These are phyloP conservation scores for Mimachlamys varia DNA, from an alignment of 2,888 invertebrate genomes.

Conservation along the genomic window DNA sequence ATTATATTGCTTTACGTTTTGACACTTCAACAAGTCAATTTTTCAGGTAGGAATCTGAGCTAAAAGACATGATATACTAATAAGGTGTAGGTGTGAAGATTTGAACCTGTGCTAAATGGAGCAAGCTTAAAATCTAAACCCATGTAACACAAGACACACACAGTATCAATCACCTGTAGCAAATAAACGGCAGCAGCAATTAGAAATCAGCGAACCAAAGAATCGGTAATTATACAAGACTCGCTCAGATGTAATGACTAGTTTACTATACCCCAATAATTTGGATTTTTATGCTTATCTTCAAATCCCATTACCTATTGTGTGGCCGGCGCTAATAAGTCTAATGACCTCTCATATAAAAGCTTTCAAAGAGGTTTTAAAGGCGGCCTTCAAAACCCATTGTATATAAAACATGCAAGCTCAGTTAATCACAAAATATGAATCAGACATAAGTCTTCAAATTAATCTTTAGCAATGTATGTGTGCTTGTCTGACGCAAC, in stretches of 20 bases:
- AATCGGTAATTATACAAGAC: neutral
- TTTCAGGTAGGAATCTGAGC: neutral
- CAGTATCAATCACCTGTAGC: neutral
- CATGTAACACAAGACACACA: too few relatives aligned
- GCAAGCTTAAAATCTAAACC: neutral
- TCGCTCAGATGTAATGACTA: neutral
- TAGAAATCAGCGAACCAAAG: neutral
- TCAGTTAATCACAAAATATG: neutral
- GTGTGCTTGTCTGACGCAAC: neutral
- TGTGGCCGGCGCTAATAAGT: neutral
- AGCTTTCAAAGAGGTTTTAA: neutral
- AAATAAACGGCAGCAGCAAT: neutral
- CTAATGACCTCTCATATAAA: constrained; percentile 5
- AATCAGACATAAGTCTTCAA: neutral
- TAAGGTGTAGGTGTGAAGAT: neutral
- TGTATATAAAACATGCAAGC: constrained; percentile 7
- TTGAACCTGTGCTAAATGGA: neutral
- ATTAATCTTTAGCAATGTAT: constrained; percentile 23
- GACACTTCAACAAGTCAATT: neutral
- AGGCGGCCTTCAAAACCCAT: neutral
- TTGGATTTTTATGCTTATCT: neutral
- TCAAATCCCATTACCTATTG: neutral
- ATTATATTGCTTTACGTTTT: neutral
- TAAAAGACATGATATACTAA: neutral
- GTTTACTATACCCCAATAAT: neutral